Percentiles rank a stretch among this genome's conserved stretches.
Conservation (phyloP, 1,140 invertebrate genomes). For the Pseudomyrmex cubaensis region DNA sequence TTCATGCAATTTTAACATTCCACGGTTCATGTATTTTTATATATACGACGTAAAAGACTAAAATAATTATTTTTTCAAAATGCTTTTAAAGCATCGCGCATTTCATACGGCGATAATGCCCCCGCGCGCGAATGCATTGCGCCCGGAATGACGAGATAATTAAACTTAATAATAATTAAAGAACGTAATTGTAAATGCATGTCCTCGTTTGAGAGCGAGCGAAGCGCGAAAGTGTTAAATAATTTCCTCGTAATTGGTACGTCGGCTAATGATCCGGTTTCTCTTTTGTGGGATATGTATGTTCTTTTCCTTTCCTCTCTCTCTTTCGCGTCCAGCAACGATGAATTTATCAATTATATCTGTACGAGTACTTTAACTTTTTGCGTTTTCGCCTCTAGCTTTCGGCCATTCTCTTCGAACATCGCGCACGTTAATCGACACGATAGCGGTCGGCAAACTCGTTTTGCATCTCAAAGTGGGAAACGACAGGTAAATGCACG, state of each 20-base stretch:
- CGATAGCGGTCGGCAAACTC: constrained; percentile 45
- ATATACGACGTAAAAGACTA: neutral
- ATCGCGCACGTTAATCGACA: constrained; percentile 48
- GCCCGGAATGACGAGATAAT: constrained; percentile 46
- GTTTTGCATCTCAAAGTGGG: constrained; percentile 66
- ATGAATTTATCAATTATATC: constrained; percentile 48
- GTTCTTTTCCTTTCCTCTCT: too few species aligned
- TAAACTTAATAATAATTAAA: constrained; percentile 58
- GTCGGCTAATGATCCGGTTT: constrained; percentile 20
- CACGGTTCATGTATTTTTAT: neutral
- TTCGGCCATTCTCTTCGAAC: constrained; percentile 14
- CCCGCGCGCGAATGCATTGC: neutral
- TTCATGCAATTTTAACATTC: neutral
- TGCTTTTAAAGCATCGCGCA: constrained; percentile 38
- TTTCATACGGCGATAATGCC: constrained; percentile 16
- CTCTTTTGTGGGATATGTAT: constrained; percentile 23
- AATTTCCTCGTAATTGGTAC: constrained; percentile 44
- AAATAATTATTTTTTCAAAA: constrained; percentile 56
- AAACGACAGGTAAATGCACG: constrained; percentile 54
- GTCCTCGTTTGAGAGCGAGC: constrained; percentile 29
- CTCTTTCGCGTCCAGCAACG: neutral
- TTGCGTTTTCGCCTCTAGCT: constrained; percentile 11
- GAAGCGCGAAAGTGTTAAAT: constrained; percentile 38
- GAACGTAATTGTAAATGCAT: constrained; percentile 48
- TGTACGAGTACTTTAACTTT: constrained; percentile 49